Evolutionary conservation across 2,113 vertebrate species (phyloP), one percentile per base, ranked within the genome.

Genomic region (Tragelaphus buxtoni): DNA sequence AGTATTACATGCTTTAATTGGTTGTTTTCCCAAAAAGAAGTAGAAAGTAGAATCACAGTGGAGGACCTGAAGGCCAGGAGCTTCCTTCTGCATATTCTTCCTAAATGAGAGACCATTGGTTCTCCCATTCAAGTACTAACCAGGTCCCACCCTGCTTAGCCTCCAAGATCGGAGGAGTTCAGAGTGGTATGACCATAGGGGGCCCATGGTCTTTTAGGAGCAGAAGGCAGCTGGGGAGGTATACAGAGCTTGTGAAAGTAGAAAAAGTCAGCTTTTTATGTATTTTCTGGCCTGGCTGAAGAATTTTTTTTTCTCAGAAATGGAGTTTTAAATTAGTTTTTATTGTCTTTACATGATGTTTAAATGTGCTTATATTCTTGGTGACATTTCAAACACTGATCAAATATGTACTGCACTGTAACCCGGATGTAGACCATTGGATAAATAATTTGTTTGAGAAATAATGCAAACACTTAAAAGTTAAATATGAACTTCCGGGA

Each of bases 1-100:
- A 83, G 60, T 65, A 39, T 47, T 72, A 8, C 18, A 30, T 45
- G 56, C 55, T 69, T 94, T 69, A 83, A 53, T 79, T 26, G 65
- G 12, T 92, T 92, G 74, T 89, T 96, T 97, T 58, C 49, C 58
- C 24, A 83, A 77, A 87, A 32, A 92, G 47, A 61, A 88, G 47
- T 26, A 91, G 82, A 72, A 90, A 69, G 35, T 69, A 9, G 49
- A 88, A 28, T 17, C 60, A 22, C 32, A 94, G 80, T 76, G 61
- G 88, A 51, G 55, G 49, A 76, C 42, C 65, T 88, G 39, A 79
- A 92, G 56, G 47, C 88, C 30, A 42, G 28, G 32, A 47, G 22
- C 32, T 91, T 94, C 45, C 39, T 63, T 91, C 56, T 72, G 56
- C 20, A 72, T 35, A 1, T 18, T 1, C 47, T 32, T 86, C 74